These are phyloP conservation scores for Himalopsyche anomala DNA, from an alignment of 2,888 invertebrate species.

Conservation along the genomic window DNA sequence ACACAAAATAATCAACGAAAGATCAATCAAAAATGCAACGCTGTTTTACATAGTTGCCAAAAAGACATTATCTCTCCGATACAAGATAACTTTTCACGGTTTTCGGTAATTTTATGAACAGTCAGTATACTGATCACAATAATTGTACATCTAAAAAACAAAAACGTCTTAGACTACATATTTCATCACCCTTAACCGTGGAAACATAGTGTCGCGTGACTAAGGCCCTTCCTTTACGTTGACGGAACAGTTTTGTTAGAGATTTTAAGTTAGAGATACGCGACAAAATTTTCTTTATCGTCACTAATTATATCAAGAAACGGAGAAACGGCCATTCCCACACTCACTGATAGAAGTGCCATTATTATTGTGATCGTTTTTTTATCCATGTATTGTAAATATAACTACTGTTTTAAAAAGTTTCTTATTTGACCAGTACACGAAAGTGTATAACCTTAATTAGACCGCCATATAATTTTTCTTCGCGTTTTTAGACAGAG, in stretches of 20 bases:
- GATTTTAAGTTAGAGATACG: neutral
- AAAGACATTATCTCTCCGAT: no score
- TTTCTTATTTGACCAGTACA: constrained; percentile 1
- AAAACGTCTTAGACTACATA: no score
- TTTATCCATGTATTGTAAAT: neutral
- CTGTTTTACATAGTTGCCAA: no score
- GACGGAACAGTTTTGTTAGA: constrained; percentile 20
- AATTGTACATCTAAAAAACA: no score
- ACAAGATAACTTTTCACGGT: no score
- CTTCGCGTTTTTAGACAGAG: neutral
- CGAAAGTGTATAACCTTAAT: neutral
- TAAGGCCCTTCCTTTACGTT: neutral
- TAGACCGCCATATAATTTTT: neutral
- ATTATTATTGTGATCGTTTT: neutral
- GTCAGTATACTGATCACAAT: no score
- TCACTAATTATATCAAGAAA: constrained; percentile 30
- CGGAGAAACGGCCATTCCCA: constrained; percentile 10
- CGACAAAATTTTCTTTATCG: constrained; percentile 22
- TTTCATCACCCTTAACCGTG: neutral
- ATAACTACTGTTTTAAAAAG: neutral
- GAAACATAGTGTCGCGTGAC: constrained; percentile 27
- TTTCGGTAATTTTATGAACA: no score
- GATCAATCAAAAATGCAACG: no score
- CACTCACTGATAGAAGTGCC: neutral
- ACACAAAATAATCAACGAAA: no score